phyloP scores from a whole-genome alignment of 2,113 vertebrate species.

The Bos indicus region DNA sequence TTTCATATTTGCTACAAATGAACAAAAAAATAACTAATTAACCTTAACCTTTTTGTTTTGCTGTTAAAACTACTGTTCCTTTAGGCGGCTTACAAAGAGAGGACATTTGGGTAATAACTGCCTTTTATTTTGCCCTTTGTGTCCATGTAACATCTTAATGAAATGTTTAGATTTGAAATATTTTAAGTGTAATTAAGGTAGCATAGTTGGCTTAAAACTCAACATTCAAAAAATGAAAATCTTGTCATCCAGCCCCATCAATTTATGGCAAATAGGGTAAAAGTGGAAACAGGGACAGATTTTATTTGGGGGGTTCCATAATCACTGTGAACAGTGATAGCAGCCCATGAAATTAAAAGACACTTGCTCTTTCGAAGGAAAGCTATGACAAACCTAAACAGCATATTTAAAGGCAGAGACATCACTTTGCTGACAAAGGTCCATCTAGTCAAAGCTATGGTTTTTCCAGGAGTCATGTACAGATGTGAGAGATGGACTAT shows the following conservation, averaged over 20 bases:
- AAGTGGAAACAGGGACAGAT: not conserved
- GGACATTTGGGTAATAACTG: slow-evolving; percentile 59
- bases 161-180: slow-evolving; percentile 64
- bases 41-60: slow-evolving; percentile 72
- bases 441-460: not conserved
- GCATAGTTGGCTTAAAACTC: not conserved
- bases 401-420: not conserved
- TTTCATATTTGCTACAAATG: slow-evolving; percentile 77
- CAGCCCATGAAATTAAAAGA: not conserved
- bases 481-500: not conserved
- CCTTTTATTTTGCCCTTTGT: slow-evolving; percentile 73
- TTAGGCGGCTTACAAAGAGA: slow-evolving; percentile 54
- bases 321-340: not conserved
- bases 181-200: not conserved
- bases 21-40: not conserved
- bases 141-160: slow-evolving; percentile 69
- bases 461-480: not conserved
- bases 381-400: not conserved
- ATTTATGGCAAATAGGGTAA: not conserved
- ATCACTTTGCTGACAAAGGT: not conserved
- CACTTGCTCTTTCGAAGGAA: not conserved
- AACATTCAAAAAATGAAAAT: not conserved
- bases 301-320: not conserved
- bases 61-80: slow-evolving; percentile 76
- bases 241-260: not conserved